Conservation (phyloP, 92 coral and sea anemone genomes). For the Montipora capitata region DNA sequence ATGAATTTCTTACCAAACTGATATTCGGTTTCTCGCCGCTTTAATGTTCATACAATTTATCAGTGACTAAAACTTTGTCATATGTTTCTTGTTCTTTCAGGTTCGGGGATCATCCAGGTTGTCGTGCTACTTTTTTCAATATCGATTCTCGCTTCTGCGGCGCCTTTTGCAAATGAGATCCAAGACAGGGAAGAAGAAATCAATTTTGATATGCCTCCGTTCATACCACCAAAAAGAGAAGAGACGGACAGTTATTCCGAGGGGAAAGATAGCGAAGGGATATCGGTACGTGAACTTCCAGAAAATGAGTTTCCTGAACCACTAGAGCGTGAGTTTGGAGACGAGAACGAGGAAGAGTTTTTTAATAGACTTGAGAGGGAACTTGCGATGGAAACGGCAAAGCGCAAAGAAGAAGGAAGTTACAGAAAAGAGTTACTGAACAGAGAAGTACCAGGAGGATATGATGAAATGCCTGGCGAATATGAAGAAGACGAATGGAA, state of each 20-base stretch:
- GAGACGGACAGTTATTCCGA: background rate
- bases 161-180: constrained; percentile 22
- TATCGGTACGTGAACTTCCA: background rate
- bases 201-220: constrained; percentile 13
- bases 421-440: background rate
- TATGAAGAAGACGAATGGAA: background rate
- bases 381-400: constrained; percentile 9
- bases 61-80: background rate
- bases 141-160: constrained; percentile 15
- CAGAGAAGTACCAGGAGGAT: background rate
- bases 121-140: background rate
- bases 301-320: constrained; percentile 5
- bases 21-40: too few relatives aligned
- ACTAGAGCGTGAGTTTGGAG: background rate
- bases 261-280: constrained; percentile 1
- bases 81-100: background rate
- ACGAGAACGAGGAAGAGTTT: constrained; percentile 6
- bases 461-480: background rate
- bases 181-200: constrained; percentile 13
- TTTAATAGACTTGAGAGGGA: constrained; percentile 31
- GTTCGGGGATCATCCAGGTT: background rate
- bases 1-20: too few relatives aligned
- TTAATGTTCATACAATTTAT: background rate
- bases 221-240: constrained; percentile 19
- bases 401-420: background rate